Evolutionary conservation across 1,140 invertebrate species (phyloP), one percentile per base, ranked within the genome.

Genomic region (Odontomachus brunneus): DNA sequence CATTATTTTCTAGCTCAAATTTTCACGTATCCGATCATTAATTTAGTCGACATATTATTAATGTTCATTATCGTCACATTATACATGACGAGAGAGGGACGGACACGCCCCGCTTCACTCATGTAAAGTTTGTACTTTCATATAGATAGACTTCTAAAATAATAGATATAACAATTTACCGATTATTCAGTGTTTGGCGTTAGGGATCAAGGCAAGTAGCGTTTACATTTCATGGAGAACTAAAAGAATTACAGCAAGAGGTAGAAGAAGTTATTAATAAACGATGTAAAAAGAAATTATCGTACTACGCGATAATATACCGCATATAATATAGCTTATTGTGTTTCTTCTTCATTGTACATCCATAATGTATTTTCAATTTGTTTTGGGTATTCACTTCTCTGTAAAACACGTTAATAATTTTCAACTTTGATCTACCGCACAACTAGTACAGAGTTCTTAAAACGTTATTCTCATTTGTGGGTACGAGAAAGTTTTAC

Each of bases 41-140:
- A 84, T 72, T 59, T 87, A 83, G 22, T 74, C 60, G n/a, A 14
- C 24, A 74, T 81, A 82, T 84, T 82, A 83, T 84, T 84, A 83
- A 38, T 59, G 57, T 65, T 62, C 26, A 74, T 59, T 74, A 78
- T 57, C 65, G 44, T 84, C 57, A 57, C 24, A 65, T 62, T 83
- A 83, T 29, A 38, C 24, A 73, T 66, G 84, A 11, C 44, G 49
- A 14, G 51, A n/a, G n/a, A n/a, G n/a, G n/a, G 55, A 49, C 69
- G 49, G 55, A 55, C 69, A 83, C 7, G 12, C 44, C 26, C 59
- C 83, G 69, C 29, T 86, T 72, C 29, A 57, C 62, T 63, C 57
- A 24, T 74, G 51, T 76, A 86, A 84, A 89, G 51, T 91, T 91
- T 91, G 86, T 90, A 91, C 88, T 91, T 91, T 91, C 88, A 90